Conservation (phyloP, 2,888 invertebrate species). For the Dascillus cervinus region DNA sequence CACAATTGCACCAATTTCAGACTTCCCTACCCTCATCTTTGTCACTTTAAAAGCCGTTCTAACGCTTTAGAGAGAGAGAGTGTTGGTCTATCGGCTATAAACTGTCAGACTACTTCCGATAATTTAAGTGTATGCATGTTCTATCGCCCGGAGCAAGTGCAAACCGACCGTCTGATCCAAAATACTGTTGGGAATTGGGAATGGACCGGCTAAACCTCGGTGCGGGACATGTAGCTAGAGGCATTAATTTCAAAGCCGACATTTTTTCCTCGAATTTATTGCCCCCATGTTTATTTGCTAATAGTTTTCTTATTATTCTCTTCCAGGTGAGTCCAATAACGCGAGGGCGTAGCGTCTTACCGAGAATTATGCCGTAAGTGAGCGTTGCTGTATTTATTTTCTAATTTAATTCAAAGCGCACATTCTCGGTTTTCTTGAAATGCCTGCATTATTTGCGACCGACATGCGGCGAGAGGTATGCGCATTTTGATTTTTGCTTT, state of each 20-base stretch:
- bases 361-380: conserved; percentile 23
- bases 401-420: conserved; percentile 33
- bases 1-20: conserved; percentile 28
- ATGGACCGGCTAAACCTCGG: too few species aligned
- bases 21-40: conserved; percentile 27
- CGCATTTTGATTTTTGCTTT: conserved; percentile 35
- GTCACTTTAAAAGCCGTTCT: conserved; percentile 12
- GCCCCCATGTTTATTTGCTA: too few species aligned
- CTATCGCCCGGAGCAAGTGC: conserved; percentile 36
- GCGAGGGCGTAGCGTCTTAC: too few species aligned
- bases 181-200: conserved; percentile 7
- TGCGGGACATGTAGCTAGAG: too few species aligned
- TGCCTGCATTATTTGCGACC: conserved; percentile 28
- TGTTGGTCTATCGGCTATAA: conserved; percentile 24
- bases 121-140: conserved; percentile 40
- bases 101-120: conserved; percentile 32
- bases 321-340: conserved; percentile 31
- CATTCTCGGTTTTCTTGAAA: conserved; percentile 34
- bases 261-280: too few species aligned
- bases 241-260: too few species aligned
- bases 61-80: conserved; percentile 23
- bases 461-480: conserved; percentile 35
- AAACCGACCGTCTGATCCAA: conserved; percentile 25
- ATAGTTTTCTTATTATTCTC: conserved; percentile 16
- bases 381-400: conserved; percentile 24